Evolutionary conservation across 2,797 vertebrate genomes (phyloP).

Genomic region (Enteromius anoplus): DNA sequence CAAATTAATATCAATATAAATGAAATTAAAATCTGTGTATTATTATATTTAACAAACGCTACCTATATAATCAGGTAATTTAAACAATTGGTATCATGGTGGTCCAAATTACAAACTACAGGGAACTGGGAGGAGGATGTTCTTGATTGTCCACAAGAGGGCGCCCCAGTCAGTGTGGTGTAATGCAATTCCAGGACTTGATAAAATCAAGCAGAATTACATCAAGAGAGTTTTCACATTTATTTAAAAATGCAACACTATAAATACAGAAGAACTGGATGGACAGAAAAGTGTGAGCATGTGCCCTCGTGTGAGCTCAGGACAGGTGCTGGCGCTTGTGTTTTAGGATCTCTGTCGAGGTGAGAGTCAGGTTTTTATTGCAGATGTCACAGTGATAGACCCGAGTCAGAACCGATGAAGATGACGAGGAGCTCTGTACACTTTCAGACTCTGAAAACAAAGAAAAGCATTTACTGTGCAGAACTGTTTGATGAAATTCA

Average conservation of each 20-base stretch:
- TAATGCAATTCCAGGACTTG: not conserved
- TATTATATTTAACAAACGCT: not conserved
- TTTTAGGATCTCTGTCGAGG: slow-evolving; percentile 87
- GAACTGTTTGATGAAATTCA: not conserved
- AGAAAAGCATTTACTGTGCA: not conserved
- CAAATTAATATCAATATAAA: not conserved
- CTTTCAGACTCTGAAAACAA: slow-evolving; percentile 56
- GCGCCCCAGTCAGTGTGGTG: not conserved
- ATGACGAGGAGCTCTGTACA: slow-evolving; percentile 26
- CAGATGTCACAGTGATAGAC: slow-evolving; percentile 84
- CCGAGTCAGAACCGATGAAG: slow-evolving; percentile 73
- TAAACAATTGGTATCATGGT: not conserved
- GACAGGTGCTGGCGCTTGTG: slow-evolving; percentile 83
- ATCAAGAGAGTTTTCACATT: slow-evolving; percentile 1
- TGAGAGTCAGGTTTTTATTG: slow-evolving; percentile 80
- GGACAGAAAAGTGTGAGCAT: not conserved
- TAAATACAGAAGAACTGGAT: not conserved
- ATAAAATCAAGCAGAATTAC: not conserved
- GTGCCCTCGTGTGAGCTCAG: not conserved
- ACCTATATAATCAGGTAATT: not conserved
- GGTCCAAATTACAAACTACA: not conserved
- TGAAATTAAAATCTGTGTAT: not conserved
- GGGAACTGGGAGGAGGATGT: not conserved
- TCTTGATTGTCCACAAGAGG: slow-evolving; percentile 28
- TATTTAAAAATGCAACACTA: not conserved